Base-by-base conservation (phyloP, 1,140 invertebrate genomes). In the Thaumetopoea pityocampa region DNA sequence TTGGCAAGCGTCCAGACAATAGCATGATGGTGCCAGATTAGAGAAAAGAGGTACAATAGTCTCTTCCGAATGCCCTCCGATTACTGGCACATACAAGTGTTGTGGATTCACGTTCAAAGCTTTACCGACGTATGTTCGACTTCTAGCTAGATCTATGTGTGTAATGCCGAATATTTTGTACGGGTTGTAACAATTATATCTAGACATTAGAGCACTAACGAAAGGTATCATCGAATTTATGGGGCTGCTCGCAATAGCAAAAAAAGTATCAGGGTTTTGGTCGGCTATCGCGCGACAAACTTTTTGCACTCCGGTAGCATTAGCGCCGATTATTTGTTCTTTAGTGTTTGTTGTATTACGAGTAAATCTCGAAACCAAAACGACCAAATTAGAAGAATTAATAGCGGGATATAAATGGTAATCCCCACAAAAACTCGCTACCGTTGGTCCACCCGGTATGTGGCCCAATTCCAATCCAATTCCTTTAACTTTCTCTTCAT, bases 201-300 rank as follows among this genome's bases (percentile, higher is more conserved):
- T 66, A 15, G 50, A 34, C 28, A 77, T 33, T 6, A 77, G 20
- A 19, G 56, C 22, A 28, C 60, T 67, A 5, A 64, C 69, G 35
- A 77, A 69, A 4, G 72, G 69, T n/a, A 77, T 30, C 17, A 77
- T 50, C 5, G 61, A 69, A 16, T 77, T 77, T n/a, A 77, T 51
- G 7, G 67, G 72, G 32, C 59, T 71, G 0, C 66, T 63, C 3
- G 66, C 53, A 3, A 77, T 62, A 2, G 59, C 69, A 12, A 77
- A 32, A 28, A 73, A 64, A 1, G 62, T 62, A 7, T 61, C 50
- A 6, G 56, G 58, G 17, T 67, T 71, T 9, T 55, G 18, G 7
- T 65, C 37, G 5, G 57, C 48, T 1, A 72, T 45, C 2, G 56
- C 41, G 36, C 33, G 37, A 10, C 67, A 70, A 6, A 70, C 26